phyloP scores from a whole-genome alignment of 2,113 vertebrate genomes.

The Aythya baeri region DNA sequence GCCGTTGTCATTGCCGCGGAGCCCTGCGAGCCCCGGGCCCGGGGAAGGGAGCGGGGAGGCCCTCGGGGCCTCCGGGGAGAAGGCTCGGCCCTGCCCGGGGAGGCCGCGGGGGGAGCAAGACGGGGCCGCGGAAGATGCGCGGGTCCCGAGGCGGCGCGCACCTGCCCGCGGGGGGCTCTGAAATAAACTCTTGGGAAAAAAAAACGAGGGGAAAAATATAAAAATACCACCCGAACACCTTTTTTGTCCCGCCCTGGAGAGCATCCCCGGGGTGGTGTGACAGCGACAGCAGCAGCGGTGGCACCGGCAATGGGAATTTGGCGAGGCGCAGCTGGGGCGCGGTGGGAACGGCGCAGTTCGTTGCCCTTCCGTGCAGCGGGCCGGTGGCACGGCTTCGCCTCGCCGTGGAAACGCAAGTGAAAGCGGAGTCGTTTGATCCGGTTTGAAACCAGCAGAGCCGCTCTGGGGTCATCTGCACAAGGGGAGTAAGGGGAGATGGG shows the following conservation, averaged over 20 bases:
- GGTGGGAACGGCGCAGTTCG: background rate
- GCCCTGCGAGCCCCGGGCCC: background rate
- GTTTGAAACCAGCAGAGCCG: background rate
- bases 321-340: background rate
- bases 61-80: background rate
- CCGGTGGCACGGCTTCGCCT: background rate
- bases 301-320: background rate
- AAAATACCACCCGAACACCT: no score
- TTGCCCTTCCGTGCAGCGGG: background rate
- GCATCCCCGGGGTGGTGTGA: background rate
- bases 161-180: background rate
- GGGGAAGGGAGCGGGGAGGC: background rate
- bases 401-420: background rate
- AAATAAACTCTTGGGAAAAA: background rate
- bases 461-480: background rate
- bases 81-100: no score
- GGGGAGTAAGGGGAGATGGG: rapidly evolving
- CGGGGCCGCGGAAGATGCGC: no score
- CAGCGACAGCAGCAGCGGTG: background rate
- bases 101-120: no score
- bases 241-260: background rate
- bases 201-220: no score
- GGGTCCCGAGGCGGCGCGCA: no score
- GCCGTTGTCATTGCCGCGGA: background rate
- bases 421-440: background rate